Percentiles rank a stretch among this genome's conserved stretches.
These are phyloP conservation scores for Synanthedon vespiformis DNA, from an alignment of 2,888 invertebrate species.

Conservation along the genomic window DNA sequence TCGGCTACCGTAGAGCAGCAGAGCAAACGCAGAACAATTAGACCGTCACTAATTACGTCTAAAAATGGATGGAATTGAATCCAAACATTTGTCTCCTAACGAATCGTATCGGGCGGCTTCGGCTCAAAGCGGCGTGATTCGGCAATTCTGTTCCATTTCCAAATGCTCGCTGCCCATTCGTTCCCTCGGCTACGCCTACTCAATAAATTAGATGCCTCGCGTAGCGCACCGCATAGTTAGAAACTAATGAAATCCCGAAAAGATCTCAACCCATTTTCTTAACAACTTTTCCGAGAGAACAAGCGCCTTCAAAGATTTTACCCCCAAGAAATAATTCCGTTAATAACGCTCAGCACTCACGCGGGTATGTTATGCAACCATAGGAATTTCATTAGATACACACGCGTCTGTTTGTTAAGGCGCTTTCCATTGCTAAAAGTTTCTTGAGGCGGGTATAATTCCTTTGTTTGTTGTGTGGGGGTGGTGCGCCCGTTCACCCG, in stretches of 20 bases:
- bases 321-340: conserved; percentile 64
- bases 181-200: conserved; percentile 66
- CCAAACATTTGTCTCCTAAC: conserved; percentile 70
- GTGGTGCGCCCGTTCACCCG: conserved; percentile 53
- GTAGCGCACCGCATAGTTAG: conserved; percentile 64
- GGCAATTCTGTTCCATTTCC: conserved; percentile 59
- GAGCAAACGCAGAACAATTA: conserved; percentile 47
- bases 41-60: conserved; percentile 56
- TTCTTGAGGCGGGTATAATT: conserved; percentile 72
- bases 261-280: conserved; percentile 71
- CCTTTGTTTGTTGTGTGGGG: conserved; percentile 68
- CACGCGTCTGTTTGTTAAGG: conserved; percentile 71
- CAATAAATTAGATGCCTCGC: conserved; percentile 66
- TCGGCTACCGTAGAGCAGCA: conserved; percentile 43
- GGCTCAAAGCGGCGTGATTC: conserved; percentile 66
- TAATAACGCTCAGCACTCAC: conserved; percentile 63
- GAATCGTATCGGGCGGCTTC: conserved; percentile 64
- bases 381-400: conserved; percentile 72
- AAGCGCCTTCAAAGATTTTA: conserved; percentile 68
- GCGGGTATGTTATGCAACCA: conserved; percentile 70
- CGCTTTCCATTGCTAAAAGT: conserved; percentile 72
- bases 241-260: conserved; percentile 68
- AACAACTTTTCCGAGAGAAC: conserved; percentile 69
- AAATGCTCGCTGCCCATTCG: conserved; percentile 67
- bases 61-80: conserved; percentile 65